A percentile compares a stretch with the other conserved stretches of the same genome.
phyloP scores from a whole-genome alignment of 2,113 vertebrate genomes.

The Neoarius graeffei region DNA sequence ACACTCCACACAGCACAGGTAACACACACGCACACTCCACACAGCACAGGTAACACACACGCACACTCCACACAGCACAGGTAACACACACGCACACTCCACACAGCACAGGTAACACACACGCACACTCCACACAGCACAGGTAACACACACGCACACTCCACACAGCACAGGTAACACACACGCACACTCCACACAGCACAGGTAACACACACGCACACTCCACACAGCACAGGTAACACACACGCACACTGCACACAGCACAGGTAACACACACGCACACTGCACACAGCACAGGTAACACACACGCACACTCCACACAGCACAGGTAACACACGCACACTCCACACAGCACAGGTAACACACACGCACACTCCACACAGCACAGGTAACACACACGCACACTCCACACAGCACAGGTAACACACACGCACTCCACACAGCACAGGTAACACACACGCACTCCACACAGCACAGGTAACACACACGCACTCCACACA shows the following conservation, averaged over 20 bases:
- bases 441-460: too few species aligned
- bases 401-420: too few species aligned
- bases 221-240: slow-evolving; percentile 78
- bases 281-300: not conserved
- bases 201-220: slow-evolving; percentile 67
- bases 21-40: not conserved
- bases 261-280: not conserved
- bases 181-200: too few species aligned
- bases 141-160: too few species aligned
- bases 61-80: slow-evolving; percentile 73
- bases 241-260: not conserved
- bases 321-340: slow-evolving; percentile 61
- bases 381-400: slow-evolving; percentile 64
- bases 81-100: slow-evolving; percentile 66
- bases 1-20: not conserved
- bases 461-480: too few species aligned
- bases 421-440: too few species aligned
- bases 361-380: slow-evolving; percentile 71
- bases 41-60: slow-evolving; percentile 61
- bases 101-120: slow-evolving; percentile 69
- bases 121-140: too few species aligned
- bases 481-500: slow-evolving; percentile 66
- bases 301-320: not conserved
- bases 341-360: slow-evolving; percentile 71
- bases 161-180: not conserved